Evolutionary conservation across 2,797 vertebrate genomes (phyloP).

Genomic region (Somateria mollissima): DNA sequence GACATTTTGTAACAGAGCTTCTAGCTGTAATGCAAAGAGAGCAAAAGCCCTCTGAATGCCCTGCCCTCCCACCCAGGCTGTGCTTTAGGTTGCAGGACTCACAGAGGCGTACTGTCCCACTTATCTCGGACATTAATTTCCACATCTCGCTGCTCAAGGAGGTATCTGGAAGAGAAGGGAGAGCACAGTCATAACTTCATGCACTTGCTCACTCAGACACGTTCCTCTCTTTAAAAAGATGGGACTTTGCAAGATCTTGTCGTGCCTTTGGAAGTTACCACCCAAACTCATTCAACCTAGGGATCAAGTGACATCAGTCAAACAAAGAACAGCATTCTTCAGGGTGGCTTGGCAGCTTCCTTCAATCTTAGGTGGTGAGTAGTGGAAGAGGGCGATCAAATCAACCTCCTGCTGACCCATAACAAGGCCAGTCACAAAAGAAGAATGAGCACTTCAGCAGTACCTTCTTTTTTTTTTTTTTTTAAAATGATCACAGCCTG

Average conservation of each 20-base stretch:
- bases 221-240: not conserved
- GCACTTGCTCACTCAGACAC: not conserved
- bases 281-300: not conserved
- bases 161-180: constrained; percentile 82
- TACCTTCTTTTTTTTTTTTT: not conserved
- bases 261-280: too few relatives aligned
- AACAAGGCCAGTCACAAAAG: not conserved
- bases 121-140: constrained; percentile 96
- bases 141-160: constrained; percentile 96
- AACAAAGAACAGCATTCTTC: not conserved
- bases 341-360: not conserved
- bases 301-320: not conserved
- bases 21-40: not conserved
- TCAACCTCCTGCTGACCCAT: not conserved
- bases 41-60: not conserved
- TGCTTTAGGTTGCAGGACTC: constrained; percentile 71
- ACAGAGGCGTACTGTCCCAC: constrained; percentile 98
- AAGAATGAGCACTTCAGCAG: not conserved
- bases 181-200: not conserved
- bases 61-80: not conserved
- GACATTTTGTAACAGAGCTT: not conserved
- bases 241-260: not conserved
- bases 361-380: not conserved
- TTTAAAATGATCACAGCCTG: not conserved
- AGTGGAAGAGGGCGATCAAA: not conserved